Percentiles rank a stretch among this genome's conserved stretches.
phyloP scores from a whole-genome alignment of 2,113 vertebrate genomes.

The Spea multiplicata region DNA sequence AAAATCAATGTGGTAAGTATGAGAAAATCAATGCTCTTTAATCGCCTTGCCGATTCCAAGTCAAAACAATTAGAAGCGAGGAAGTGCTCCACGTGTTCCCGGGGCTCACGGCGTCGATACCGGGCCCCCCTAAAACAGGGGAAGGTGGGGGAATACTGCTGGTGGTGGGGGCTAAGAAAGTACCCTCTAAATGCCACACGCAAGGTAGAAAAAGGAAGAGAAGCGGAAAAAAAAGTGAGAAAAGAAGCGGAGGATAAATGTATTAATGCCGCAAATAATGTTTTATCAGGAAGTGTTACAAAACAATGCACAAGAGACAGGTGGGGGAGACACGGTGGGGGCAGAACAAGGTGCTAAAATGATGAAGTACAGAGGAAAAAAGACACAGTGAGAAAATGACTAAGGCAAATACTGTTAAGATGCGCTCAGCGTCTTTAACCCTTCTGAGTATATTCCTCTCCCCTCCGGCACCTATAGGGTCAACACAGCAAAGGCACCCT shows the following conservation, averaged over 20 bases:
- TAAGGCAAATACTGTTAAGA: not conserved
- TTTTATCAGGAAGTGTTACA: not conserved
- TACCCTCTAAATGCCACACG: constrained; percentile 40
- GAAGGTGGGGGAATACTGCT: constrained; percentile 55
- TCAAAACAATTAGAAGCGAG: constrained; percentile 95
- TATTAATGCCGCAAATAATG: constrained; percentile 6
- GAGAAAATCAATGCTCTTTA: constrained; percentile 95
- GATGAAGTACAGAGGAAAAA: not conserved
- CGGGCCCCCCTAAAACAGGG: constrained; percentile 66
- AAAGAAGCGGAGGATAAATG: not conserved
- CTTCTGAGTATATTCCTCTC: not conserved
- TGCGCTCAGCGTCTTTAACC: not conserved
- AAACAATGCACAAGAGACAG: not conserved
- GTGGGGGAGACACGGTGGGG: not conserved
- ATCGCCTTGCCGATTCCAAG: constrained; percentile 93
- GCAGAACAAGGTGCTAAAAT: not conserved
- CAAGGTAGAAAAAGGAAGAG: not conserved
- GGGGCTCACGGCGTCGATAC: constrained; percentile 59
- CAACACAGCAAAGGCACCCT: too few relatives aligned
- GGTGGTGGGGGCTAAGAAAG: constrained; percentile 49
- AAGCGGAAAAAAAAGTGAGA: not conserved
- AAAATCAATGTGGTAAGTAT: constrained; percentile 95
- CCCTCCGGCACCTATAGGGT: too few relatives aligned
- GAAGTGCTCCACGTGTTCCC: constrained; percentile 81
- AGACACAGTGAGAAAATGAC: not conserved